Evolutionary conservation across 2,113 vertebrate species (phyloP).

Genomic region (Phodopus roborovskii): DNA sequence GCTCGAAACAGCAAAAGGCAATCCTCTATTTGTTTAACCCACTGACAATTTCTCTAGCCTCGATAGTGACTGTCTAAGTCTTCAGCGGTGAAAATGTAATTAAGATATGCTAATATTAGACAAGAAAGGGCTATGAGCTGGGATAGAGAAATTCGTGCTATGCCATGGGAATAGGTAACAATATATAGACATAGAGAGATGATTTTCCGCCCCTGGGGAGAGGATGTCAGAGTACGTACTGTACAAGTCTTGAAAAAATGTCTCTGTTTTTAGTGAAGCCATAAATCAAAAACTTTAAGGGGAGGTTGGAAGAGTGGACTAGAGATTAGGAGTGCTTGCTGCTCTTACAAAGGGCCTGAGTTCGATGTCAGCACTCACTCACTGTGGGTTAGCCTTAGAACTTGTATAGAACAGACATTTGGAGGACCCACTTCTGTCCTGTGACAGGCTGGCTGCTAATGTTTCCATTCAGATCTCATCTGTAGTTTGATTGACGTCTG

Average conservation of each 20-base stretch:
- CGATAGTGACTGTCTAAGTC: constrained; percentile 24
- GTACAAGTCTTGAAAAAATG: background rate
- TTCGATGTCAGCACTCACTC: background rate
- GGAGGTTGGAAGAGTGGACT: background rate
- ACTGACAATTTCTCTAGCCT: constrained; percentile 66
- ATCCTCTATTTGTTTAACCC: constrained; percentile 68
- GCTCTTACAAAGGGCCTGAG: background rate
- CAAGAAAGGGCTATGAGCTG: constrained; percentile 37
- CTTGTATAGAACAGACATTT: background rate
- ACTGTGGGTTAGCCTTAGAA: background rate
- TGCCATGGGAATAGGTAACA: background rate
- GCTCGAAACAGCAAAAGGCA: constrained; percentile 51
- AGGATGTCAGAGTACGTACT: background rate
- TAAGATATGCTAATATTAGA: constrained; percentile 72
- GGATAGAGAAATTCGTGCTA: background rate
- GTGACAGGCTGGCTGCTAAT: background rate
- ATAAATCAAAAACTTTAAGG: constrained; percentile 48
- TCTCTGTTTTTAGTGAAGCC: constrained; percentile 33
- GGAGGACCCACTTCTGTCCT: background rate
- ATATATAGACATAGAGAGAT: background rate
- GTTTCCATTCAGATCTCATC: background rate
- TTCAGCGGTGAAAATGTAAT: constrained; percentile 69
- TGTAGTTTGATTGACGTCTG: background rate
- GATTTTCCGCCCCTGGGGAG: background rate
- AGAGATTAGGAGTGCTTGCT: too few relatives aligned